Evolutionary conservation across 2,113 vertebrate species (phyloP).

Genomic region (Melierax canorus): DNA sequence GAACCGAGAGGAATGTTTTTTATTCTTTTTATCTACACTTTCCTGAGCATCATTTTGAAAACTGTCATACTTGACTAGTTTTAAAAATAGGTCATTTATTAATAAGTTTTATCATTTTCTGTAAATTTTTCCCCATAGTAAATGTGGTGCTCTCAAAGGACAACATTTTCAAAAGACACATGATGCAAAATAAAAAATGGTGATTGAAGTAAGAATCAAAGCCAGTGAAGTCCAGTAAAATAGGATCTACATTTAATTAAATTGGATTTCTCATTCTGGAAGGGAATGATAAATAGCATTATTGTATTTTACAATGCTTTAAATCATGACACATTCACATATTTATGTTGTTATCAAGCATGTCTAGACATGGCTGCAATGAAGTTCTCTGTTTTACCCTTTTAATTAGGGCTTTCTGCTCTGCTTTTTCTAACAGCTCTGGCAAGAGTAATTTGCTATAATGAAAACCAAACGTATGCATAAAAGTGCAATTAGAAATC

Average conservation of each 20-base stretch:
- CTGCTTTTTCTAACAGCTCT: not conserved
- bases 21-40: not conserved
- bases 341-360: conserved; percentile 12
- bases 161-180: not conserved
- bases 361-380: not conserved
- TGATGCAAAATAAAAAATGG: not conserved
- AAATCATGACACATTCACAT: not conserved
- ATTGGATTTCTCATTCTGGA: conserved; percentile 53
- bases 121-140: not conserved
- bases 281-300: conserved; percentile 8
- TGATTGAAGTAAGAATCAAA: conserved; percentile 27
- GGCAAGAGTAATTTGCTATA: not conserved
- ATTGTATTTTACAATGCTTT: conserved; percentile 30
- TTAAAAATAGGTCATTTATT: conserved; percentile 13
- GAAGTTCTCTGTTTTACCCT: not conserved
- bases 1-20: not conserved
- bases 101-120: not conserved
- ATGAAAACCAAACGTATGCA: not conserved
- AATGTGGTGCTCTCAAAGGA: not conserved
- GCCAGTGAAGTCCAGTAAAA: conserved; percentile 6
- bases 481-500: not conserved
- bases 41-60: not conserved
- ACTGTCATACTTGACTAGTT: not conserved
- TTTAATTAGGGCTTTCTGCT: not conserved
- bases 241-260: conserved; percentile 53